Evolutionary conservation across 1,140 invertebrate genomes (phyloP).

Genomic region (Papilio aristodemus): DNA sequence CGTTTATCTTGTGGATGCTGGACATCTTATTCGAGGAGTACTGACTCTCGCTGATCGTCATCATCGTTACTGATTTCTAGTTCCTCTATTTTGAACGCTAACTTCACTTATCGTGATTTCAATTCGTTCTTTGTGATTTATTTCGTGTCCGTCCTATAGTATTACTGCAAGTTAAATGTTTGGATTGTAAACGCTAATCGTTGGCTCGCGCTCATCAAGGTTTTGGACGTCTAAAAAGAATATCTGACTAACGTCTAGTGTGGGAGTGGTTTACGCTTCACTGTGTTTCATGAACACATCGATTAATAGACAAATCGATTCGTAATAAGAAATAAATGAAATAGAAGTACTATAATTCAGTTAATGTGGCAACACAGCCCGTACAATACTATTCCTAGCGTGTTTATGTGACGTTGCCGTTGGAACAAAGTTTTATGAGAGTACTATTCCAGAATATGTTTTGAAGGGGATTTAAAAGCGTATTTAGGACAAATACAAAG

Average conservation of each 20-base stretch:
- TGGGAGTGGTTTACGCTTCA: slow-evolving; percentile 8
- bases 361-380: background rate
- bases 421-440: slow-evolving; percentile 27
- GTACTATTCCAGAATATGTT: slow-evolving; percentile 21
- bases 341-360: background rate
- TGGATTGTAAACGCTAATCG: slow-evolving; percentile 28
- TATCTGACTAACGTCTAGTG: slow-evolving; percentile 35
- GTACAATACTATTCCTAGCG: slow-evolving; percentile 14
- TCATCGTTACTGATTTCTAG: slow-evolving; percentile 62
- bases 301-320: background rate
- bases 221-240: slow-evolving; percentile 37
- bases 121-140: slow-evolving; percentile 20
- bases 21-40: slow-evolving; percentile 79
- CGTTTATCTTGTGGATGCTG: slow-evolving; percentile 76
- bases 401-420: slow-evolving; percentile 17
- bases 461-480: slow-evolving; percentile 26
- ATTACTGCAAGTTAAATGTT: slow-evolving; percentile 21
- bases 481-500: slow-evolving; percentile 22
- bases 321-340: background rate
- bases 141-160: slow-evolving; percentile 10
- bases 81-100: slow-evolving; percentile 36
- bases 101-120: background rate
- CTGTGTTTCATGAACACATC: slow-evolving; percentile 14
- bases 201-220: slow-evolving; percentile 35
- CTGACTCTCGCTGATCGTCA: slow-evolving; percentile 79